Percentiles rank a stretch among this genome's conserved stretches.
Evolutionary conservation across 2,888 invertebrate genomes (phyloP).

Genomic region (Cacoxenus indagator): DNA sequence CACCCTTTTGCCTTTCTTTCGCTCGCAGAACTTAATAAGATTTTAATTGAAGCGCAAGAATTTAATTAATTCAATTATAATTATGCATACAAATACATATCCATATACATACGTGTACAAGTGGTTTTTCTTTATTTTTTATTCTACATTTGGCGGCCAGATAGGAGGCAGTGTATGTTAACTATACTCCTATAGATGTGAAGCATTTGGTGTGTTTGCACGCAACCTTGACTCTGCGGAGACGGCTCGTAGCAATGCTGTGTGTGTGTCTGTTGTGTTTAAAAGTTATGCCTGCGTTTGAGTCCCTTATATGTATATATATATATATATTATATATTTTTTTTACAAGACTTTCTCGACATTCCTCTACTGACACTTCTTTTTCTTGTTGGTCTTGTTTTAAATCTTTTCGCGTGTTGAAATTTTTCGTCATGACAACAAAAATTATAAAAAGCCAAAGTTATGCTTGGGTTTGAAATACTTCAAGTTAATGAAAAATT

Average conservation of each 20-base stretch:
- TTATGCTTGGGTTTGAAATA: slow-evolving; percentile 4
- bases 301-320: neutral
- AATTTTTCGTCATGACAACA: neutral
- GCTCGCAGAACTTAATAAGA: slow-evolving; percentile 54
- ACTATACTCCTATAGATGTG: neutral
- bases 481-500: neutral
- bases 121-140: no score
- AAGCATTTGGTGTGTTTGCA: neutral
- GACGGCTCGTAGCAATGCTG: no score
- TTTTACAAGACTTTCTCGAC: neutral
- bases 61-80: slow-evolving; percentile 64
- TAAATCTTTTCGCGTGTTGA: no score
- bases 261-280: neutral
- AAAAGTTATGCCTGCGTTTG: neutral
- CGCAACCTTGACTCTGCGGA: no score
- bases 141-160: no score
- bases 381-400: neutral
- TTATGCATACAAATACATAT: slow-evolving; percentile 30
- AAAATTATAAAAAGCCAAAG: slow-evolving; percentile 3
- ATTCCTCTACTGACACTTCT: neutral
- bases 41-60: slow-evolving; percentile 66
- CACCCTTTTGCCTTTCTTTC: neutral
- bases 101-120: neutral
- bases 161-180: no score
- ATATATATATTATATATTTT: neutral